phyloP scores from a whole-genome alignment of 2,888 invertebrate genomes.

The Acronicta aceris region DNA sequence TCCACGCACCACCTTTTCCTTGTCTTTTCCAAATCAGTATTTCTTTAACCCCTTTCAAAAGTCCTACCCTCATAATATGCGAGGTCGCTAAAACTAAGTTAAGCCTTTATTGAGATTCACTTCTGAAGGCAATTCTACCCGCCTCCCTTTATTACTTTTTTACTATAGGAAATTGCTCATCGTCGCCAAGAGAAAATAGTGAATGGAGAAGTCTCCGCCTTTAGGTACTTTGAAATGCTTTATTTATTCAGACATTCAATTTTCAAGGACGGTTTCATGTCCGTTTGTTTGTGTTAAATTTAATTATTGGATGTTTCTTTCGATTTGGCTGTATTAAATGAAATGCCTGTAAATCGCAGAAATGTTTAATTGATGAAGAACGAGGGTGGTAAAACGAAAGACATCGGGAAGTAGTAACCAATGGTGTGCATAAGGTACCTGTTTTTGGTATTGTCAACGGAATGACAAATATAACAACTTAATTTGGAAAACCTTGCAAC shows the following conservation, averaged over 20 bases:
- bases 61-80: slow-evolving; percentile 77
- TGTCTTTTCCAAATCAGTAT: slow-evolving; percentile 81
- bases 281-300: slow-evolving; percentile 27
- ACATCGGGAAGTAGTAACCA: slow-evolving; percentile 2
- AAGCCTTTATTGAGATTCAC: slow-evolving; percentile 79
- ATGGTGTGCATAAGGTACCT: slow-evolving; percentile 20
- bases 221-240: slow-evolving; percentile 34
- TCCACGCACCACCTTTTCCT: slow-evolving; percentile 83
- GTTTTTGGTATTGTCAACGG: slow-evolving; percentile 12
- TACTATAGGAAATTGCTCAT: slow-evolving; percentile 68
- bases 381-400: background rate
- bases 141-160: slow-evolving; percentile 76
- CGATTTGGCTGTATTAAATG: slow-evolving; percentile 11
- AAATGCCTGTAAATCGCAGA: slow-evolving; percentile 12
- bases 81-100: slow-evolving; percentile 59
- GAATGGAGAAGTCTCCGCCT: slow-evolving; percentile 58
- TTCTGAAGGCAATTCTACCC: slow-evolving; percentile 73
- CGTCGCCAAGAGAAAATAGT: slow-evolving; percentile 60
- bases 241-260: slow-evolving; percentile 44
- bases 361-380: background rate
- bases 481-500: slow-evolving; percentile 45
- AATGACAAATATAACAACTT: slow-evolving; percentile 33
- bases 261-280: slow-evolving; percentile 22
- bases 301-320: slow-evolving; percentile 25
- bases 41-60: slow-evolving; percentile 84